A percentile compares a stretch with the other conserved stretches of the same genome.
These are phyloP conservation scores for Morus bassanus DNA, from an alignment of 2,797 vertebrate genomes.

Conservation along the genomic window DNA sequence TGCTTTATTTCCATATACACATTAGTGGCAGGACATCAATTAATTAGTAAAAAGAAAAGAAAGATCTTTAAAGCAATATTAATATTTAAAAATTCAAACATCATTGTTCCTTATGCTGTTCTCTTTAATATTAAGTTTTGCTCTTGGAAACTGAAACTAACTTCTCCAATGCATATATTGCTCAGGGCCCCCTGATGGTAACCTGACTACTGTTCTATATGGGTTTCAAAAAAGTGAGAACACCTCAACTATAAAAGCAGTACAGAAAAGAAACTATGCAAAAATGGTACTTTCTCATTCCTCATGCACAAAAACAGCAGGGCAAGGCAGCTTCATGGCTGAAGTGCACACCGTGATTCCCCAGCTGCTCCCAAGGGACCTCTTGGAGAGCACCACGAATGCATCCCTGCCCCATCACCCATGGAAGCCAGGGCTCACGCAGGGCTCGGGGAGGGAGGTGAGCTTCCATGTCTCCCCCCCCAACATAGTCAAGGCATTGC, in stretches of 20 bases:
- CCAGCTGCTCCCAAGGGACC: neutral
- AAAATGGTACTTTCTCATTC: neutral
- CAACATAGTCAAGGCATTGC: rapidly evolving
- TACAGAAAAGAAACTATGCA: neutral
- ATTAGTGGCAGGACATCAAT: neutral
- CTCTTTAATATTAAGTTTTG: neutral
- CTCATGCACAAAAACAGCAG: neutral
- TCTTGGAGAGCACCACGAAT: neutral
- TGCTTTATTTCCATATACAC: neutral
- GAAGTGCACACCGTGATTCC: neutral
- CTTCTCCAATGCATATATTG: neutral
- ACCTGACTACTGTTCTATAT: neutral
- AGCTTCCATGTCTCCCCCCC: neutral
- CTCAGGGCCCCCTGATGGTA: neutral
- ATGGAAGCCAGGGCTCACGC: neutral
- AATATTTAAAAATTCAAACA: slow-evolving; percentile 40
- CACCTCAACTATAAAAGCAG: neutral
- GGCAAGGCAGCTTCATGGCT: neutral
- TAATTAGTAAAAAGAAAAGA: slow-evolving; percentile 10
- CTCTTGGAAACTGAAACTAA: neutral
- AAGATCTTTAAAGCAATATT: neutral
- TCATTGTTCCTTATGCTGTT: neutral
- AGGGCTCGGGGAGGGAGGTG: neutral
- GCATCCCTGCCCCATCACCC: neutral
- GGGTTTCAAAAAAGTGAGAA: slow-evolving; percentile 1